Evolutionary conservation across 2,113 vertebrate species (phyloP).

Genomic region (Ceuthmochares aereus): DNA sequence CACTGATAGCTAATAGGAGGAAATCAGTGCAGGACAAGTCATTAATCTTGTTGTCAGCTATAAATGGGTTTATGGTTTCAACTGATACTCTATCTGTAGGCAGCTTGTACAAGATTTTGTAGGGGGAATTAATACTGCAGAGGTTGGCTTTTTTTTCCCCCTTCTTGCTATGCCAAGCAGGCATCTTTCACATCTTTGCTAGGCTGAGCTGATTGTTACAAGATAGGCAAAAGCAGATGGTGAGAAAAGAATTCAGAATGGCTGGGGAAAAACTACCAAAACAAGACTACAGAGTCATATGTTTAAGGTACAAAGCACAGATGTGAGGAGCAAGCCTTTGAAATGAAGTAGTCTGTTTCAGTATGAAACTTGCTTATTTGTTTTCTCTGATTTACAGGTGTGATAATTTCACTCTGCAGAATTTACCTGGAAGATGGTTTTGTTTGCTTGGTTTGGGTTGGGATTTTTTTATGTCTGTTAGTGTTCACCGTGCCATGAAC

Average conservation of each 20-base stretch:
- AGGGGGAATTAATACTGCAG: conserved; percentile 71
- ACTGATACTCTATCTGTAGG: conserved; percentile 85
- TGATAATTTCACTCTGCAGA: conserved; percentile 37
- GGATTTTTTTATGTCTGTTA: conserved; percentile 40
- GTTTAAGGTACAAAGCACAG: conserved; percentile 55
- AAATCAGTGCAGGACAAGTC: conserved; percentile 84
- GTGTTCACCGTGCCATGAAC: conserved; percentile 26
- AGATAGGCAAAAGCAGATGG: conserved; percentile 78
- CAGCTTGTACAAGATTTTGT: conserved; percentile 79
- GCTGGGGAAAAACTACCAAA: conserved; percentile 59
- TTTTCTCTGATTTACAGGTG: conserved; percentile 59
- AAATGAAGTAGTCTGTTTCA: conserved; percentile 45
- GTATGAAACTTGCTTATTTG: conserved; percentile 60
- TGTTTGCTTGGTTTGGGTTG: neutral
- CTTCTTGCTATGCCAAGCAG: conserved; percentile 60
- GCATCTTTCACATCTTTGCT: conserved; percentile 69
- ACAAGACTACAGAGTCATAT: conserved; percentile 46
- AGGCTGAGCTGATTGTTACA: conserved; percentile 68
- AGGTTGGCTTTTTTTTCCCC: neutral
- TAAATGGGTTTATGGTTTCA: conserved; percentile 89
- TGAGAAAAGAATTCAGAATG: conserved; percentile 66
- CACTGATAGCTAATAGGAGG: conserved; percentile 86
- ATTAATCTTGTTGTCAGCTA: conserved; percentile 96
- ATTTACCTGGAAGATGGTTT: conserved; percentile 54
- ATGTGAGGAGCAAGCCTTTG: conserved; percentile 54